Base-by-base conservation (phyloP, 2,888 invertebrate genomes). In the Euplagia quadripunctaria region DNA sequence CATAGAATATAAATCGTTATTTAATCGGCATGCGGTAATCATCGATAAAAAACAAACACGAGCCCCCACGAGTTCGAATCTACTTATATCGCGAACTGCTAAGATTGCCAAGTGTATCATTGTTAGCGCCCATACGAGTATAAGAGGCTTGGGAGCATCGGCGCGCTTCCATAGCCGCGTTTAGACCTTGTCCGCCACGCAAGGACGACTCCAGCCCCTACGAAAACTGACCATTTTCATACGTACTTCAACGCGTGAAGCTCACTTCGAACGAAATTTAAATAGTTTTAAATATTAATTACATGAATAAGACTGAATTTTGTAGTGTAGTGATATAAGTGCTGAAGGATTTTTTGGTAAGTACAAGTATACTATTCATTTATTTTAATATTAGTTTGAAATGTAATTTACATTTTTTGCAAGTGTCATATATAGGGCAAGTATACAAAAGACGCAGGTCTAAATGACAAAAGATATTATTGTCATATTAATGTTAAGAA, bases 131-230 rank as follows among this genome's bases (percentile, higher is more conserved):
- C 72, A 78, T 81, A 82, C 81, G 82, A 77, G 90, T 95, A 95
- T 95, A 95, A 95, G 94, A 94, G 88, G 94, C 94, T 89, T 87
- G 90, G 93, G 92, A 92, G 83, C 85, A 82, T 84, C 85, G 88
- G 77, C 91, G 92, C 91, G 90, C 89, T 86, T 89, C 89, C 94
- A 93, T 80, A 92, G 93, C 90, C 87, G 91, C 88, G 88, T 85
- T 85, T 88, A 95, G 93, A 94, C 95, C 95, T 95, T 95, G 95
- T 90, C 87, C 90, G 87, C 93, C 85, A 87, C 93, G 92, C 95
- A 95, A 96, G 95, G 95, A 95, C 95, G 90, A 81, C 84, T 83
- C 80, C 93, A 92, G 93, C 94, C 93, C 94, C 93, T 90, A 88
- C 88, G 89, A 90, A 91, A 92, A 90, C 91, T 92, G 89, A 91